Evolutionary conservation across 1,140 invertebrate species (phyloP).

Genomic region (Zaprionus davidi): DNA sequence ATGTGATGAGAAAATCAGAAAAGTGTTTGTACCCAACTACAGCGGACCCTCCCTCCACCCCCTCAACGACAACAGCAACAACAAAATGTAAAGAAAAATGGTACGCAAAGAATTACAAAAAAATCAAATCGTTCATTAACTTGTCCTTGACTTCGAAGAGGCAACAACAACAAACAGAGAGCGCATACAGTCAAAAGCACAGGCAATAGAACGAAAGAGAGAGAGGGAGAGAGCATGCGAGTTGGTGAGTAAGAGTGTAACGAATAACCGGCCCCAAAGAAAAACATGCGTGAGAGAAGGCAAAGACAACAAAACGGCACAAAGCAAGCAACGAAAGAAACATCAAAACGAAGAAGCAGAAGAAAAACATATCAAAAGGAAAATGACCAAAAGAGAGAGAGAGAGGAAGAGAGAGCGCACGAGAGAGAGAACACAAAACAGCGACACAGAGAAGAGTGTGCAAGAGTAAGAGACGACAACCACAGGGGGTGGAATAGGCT

Average conservation of each 20-base stretch:
- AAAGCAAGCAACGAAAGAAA: slow-evolving; percentile 50
- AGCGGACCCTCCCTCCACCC: background rate
- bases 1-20: slow-evolving; percentile 24
- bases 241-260: slow-evolving; percentile 30
- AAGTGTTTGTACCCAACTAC: background rate
- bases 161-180: slow-evolving; percentile 35
- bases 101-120: slow-evolving; percentile 46
- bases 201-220: slow-evolving; percentile 19
- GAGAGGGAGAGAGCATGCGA: slow-evolving; percentile 16
- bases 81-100: slow-evolving; percentile 37
- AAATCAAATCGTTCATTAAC: slow-evolving; percentile 74
- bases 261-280: slow-evolving; percentile 61
- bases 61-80: background rate
- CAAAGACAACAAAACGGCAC: slow-evolving; percentile 41
- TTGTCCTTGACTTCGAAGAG: slow-evolving; percentile 77
- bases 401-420: background rate
- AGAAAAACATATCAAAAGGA: slow-evolving; percentile 46
- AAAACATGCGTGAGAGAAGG: slow-evolving; percentile 67
- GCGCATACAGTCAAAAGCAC: background rate
- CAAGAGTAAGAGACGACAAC: background rate
- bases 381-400: slow-evolving; percentile 17
- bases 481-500: slow-evolving; percentile 50
- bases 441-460: background rate
- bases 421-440: slow-evolving; percentile 9
- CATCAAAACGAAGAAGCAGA: slow-evolving; percentile 47